Conservation (phyloP, 2,113 vertebrate species). For the Cavia porcellus region DNA sequence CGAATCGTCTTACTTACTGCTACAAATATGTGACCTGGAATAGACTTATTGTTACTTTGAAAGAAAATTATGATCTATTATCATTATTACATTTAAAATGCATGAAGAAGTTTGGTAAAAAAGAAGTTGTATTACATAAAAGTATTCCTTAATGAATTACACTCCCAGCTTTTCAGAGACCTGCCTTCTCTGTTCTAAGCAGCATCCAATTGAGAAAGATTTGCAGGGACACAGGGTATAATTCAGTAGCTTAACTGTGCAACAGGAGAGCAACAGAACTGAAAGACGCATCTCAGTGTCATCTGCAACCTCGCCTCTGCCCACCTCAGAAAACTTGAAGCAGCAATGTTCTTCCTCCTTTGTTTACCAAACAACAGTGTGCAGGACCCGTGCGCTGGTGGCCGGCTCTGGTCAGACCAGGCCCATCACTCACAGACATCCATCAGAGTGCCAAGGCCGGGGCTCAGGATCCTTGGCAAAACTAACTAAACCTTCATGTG, state of each 20-base stretch:
- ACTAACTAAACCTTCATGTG: constrained; percentile 69
- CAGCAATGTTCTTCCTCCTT: not conserved
- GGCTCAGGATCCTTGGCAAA: constrained; percentile 75
- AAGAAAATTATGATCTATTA: not conserved
- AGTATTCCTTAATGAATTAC: not conserved
- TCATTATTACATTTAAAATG: not conserved
- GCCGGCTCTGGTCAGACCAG: constrained; percentile 70
- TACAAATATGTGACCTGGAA: not conserved
- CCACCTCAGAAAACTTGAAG: not conserved
- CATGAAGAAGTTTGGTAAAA: not conserved
- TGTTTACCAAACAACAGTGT: constrained; percentile 57
- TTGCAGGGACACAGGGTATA: not conserved
- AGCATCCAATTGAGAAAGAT: not conserved
- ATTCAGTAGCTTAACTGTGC: constrained; percentile 32
- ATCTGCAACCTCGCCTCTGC: not conserved
- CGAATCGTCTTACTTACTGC: not conserved
- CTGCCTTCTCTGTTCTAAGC: not conserved
- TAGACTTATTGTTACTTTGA: not conserved
- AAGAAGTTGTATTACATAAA: not conserved
- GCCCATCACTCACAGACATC: constrained; percentile 69
- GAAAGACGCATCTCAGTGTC: not conserved
- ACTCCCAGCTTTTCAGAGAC: not conserved
- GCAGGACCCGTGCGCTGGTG: constrained; percentile 39
- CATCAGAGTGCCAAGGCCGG: constrained; percentile 60
- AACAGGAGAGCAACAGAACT: constrained; percentile 6